Evolutionary conservation across 2,797 vertebrate species (phyloP).

Genomic region (Enteromius fasciolatus): DNA sequence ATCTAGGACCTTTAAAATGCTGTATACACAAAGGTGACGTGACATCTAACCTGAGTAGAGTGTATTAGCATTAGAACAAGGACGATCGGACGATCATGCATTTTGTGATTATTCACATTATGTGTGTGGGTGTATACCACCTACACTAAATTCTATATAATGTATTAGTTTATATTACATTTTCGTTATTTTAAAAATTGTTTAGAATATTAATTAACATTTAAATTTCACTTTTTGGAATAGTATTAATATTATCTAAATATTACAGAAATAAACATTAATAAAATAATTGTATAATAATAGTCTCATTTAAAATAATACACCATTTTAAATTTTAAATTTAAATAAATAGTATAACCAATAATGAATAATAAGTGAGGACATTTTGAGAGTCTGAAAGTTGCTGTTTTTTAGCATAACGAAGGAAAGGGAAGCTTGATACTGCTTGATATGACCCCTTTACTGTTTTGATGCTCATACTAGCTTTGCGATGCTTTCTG

Average conservation of each 20-base stretch:
- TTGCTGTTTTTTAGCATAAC: not conserved
- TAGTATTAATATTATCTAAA: too few species aligned
- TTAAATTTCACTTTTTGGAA: too few species aligned
- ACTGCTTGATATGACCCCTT: not conserved
- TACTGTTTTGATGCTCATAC: conserved; percentile 19
- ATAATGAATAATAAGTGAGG: not conserved
- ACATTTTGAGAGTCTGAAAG: not conserved
- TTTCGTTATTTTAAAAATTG: too few species aligned
- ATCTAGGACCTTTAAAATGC: not conserved
- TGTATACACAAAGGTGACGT: not conserved
- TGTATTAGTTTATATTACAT: too few species aligned
- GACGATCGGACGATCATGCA: not conserved
- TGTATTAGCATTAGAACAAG: too few species aligned
- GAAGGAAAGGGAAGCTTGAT: not conserved
- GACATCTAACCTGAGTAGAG: not conserved
- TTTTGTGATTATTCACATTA: not conserved
- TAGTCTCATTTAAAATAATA: not conserved
- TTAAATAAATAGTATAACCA: not conserved
- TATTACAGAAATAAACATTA: not conserved
- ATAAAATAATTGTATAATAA: not conserved
- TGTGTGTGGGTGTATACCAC: not conserved
- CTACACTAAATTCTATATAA: not conserved
- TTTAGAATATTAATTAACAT: too few species aligned
- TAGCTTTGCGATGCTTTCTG: not conserved
- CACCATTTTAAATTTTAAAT: not conserved